Conservation (phyloP, 2,113 vertebrate genomes). For the Athene noctua region DNA sequence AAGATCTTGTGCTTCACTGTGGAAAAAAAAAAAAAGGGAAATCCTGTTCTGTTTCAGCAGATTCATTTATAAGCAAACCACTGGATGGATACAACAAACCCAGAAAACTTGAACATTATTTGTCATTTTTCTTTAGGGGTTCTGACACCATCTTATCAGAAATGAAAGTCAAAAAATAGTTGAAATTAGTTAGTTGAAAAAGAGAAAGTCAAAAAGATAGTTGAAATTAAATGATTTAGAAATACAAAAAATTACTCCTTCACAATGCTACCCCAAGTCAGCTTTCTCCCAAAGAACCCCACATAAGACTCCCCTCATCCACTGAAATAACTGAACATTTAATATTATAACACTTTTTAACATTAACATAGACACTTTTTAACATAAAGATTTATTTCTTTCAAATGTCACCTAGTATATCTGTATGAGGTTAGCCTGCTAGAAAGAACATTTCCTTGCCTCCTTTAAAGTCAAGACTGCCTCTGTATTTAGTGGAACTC, state of each 20-base stretch:
- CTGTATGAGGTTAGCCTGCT: background rate
- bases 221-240: background rate
- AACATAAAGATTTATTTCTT: background rate
- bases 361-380: background rate
- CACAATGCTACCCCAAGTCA: background rate
- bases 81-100: background rate
- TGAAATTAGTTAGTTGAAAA: background rate
- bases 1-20: background rate
- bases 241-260: background rate
- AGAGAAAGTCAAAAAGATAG: background rate
- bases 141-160: background rate
- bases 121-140: background rate
- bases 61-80: background rate
- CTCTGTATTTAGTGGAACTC: background rate
- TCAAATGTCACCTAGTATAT: background rate
- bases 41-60: background rate
- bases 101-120: background rate
- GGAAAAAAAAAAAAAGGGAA: constrained; percentile 8
- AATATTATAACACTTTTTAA: no score
- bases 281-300: background rate
- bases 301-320: background rate
- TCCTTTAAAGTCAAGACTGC: background rate
- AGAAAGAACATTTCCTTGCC: background rate
- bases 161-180: background rate
- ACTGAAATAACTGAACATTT: background rate